Conservation (phyloP, 2,113 vertebrate genomes). For the Axis porcinus region DNA sequence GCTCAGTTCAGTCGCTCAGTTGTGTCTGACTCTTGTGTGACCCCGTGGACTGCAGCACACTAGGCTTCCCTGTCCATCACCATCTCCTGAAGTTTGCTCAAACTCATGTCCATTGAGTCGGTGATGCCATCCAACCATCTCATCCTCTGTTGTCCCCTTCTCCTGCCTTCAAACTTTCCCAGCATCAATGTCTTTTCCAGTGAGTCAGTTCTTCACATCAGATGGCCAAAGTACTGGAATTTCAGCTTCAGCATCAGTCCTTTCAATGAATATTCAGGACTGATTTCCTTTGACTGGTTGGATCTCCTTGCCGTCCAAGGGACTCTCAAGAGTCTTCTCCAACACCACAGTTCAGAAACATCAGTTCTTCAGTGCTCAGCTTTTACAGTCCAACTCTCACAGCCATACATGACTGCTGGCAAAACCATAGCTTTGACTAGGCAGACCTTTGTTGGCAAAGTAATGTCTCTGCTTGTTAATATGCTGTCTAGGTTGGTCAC, state of each 20-base stretch:
- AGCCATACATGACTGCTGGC: background rate
- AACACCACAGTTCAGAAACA: background rate
- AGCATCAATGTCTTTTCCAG: background rate
- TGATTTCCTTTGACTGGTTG: background rate
- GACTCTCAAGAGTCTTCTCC: background rate
- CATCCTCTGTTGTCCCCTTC: background rate
- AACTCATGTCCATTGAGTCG: background rate
- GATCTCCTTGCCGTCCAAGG: background rate
- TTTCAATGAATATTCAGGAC: background rate
- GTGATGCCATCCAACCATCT: background rate
- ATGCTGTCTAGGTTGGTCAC: background rate
- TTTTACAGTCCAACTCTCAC: background rate
- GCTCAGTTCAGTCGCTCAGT: background rate
- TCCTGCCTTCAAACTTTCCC: background rate
- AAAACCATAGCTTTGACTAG: background rate
- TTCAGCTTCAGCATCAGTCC: background rate
- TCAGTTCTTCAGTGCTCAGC: background rate
- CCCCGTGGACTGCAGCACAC: background rate
- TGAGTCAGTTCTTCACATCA: background rate
- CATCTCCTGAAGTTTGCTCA: background rate
- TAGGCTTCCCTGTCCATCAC: background rate
- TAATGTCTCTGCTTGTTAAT: background rate
- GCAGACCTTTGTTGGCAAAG: background rate
- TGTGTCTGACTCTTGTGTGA: background rate
- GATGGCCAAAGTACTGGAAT: background rate